Evolutionary conservation across 92 coral and sea anemone genomes (phyloP).

Genomic region (Galaxea fascicularis): DNA sequence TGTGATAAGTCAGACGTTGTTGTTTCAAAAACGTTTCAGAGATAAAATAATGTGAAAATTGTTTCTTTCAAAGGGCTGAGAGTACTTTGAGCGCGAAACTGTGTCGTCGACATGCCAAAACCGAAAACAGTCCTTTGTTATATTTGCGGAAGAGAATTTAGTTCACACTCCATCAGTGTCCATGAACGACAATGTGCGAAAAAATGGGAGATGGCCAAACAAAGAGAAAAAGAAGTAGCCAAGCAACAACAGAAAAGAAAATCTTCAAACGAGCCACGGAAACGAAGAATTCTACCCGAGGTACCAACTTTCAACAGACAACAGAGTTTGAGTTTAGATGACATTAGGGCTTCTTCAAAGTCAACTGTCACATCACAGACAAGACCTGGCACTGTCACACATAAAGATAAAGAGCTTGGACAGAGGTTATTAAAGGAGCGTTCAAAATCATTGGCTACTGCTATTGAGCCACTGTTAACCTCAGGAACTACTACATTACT

Average conservation of each 20-base stretch:
- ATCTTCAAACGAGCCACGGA: constrained; percentile 50
- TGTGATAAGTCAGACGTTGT: too few species aligned
- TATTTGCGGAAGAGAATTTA: constrained; percentile 88
- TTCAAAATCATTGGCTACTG: constrained; percentile 21
- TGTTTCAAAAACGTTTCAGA: too few species aligned
- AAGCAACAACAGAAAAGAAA: constrained; percentile 56
- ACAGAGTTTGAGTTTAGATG: constrained; percentile 73
- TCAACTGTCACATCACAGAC: background rate
- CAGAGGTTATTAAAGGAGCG: constrained; percentile 42
- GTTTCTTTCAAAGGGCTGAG: constrained; percentile 1
- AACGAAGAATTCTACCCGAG: constrained; percentile 51
- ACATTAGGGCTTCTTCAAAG: constrained; percentile 66
- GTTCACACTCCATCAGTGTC: constrained; percentile 79
- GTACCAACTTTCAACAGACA: constrained; percentile 49
- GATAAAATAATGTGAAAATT: background rate
- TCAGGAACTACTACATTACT: background rate
- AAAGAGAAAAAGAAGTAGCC: constrained; percentile 55
- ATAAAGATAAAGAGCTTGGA: constrained; percentile 15
- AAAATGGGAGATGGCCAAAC: constrained; percentile 76
- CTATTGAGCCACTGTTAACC: constrained; percentile 2
- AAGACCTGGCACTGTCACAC: constrained; percentile 6
- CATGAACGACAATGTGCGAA: constrained; percentile 93
- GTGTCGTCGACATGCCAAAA: constrained; percentile 69
- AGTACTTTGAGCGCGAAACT: background rate
- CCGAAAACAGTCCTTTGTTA: constrained; percentile 87